These are phyloP conservation scores for Lithophane ornitopus DNA, from an alignment of 2,888 invertebrate genomes.

Conservation along the genomic window DNA sequence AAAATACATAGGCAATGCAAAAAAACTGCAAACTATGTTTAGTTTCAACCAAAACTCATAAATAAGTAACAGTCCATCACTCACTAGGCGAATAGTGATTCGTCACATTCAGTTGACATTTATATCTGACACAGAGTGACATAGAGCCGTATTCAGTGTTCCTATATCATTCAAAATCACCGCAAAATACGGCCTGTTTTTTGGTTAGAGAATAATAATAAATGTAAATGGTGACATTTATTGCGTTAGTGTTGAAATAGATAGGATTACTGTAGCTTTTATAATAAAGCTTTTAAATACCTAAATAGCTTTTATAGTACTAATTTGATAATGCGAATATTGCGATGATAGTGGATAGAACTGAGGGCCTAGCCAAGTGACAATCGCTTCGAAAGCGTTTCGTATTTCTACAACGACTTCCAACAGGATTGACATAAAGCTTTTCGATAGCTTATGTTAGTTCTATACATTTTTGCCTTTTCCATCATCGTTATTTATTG, in stretches of 20 bases:
- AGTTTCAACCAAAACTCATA: constrained; percentile 22
- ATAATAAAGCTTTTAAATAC: constrained; percentile 8
- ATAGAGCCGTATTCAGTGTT: constrained; percentile 30
- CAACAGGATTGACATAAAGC: no score
- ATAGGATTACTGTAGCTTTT: constrained; percentile 17
- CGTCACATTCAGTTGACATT: constrained; percentile 57
- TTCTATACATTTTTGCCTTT: no score
- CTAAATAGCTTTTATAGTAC: constrained; percentile 1
- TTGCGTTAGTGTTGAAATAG: constrained; percentile 38
- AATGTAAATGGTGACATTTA: constrained; percentile 52
- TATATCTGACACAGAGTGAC: constrained; percentile 45
- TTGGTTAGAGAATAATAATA: constrained; percentile 25
- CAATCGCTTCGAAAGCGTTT: no score
- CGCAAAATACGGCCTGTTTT: constrained; percentile 34
- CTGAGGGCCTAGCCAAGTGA: no score
- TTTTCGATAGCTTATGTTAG: no score
- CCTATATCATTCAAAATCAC: constrained; percentile 25
- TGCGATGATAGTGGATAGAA: neutral
- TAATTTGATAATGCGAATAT: neutral
- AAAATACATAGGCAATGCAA: neutral
- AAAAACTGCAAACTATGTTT: constrained; percentile 18
- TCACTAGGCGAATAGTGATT: constrained; percentile 45
- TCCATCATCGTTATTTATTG: no score
- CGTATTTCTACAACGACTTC: no score
- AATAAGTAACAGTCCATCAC: constrained; percentile 43